These are phyloP conservation scores for Chymomyza fuscimana DNA, from an alignment of 2,888 invertebrate species.

Conservation along the genomic window DNA sequence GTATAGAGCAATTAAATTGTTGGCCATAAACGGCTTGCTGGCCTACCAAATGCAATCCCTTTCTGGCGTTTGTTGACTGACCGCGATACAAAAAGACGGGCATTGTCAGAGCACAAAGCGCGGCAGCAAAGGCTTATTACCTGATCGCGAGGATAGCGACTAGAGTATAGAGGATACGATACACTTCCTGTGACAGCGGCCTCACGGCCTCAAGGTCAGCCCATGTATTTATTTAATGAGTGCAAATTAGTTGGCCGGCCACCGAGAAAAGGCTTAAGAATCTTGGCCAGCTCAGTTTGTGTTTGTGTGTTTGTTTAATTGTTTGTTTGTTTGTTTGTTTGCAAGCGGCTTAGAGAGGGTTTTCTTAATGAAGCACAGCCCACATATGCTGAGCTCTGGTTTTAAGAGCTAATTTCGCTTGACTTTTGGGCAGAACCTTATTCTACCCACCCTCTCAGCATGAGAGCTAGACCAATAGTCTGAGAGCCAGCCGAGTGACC, in stretches of 20 bases:
- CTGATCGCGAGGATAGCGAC: constrained; percentile 11
- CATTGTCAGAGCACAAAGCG: constrained; percentile 14
- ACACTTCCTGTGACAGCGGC: neutral
- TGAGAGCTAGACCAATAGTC: neutral
- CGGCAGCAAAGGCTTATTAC: constrained; percentile 31
- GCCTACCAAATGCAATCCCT: constrained; percentile 39
- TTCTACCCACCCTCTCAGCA: neutral
- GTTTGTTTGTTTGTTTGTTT: constrained; percentile 14
- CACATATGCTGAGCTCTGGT: neutral
- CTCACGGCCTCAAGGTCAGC: neutral
- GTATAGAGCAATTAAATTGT: neutral
- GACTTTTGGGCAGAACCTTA: neutral
- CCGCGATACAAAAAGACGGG: constrained; percentile 27
- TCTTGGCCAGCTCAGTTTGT: neutral
- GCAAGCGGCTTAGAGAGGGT: constrained; percentile 6
- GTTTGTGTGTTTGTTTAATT: constrained; percentile 12
- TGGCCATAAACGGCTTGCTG: constrained; percentile 53
- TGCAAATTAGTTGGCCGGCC: constrained; percentile 15
- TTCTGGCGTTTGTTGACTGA: constrained; percentile 38
- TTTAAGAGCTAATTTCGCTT: neutral
- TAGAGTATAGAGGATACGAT: no score
- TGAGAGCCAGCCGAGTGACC: neutral
- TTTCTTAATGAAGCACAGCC: constrained; percentile 17
- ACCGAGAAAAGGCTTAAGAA: neutral
- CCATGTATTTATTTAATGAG: neutral